These are phyloP conservation scores for Pachycephus smyrnensis DNA, from an alignment of 2,888 invertebrate species.

Conservation along the genomic window DNA sequence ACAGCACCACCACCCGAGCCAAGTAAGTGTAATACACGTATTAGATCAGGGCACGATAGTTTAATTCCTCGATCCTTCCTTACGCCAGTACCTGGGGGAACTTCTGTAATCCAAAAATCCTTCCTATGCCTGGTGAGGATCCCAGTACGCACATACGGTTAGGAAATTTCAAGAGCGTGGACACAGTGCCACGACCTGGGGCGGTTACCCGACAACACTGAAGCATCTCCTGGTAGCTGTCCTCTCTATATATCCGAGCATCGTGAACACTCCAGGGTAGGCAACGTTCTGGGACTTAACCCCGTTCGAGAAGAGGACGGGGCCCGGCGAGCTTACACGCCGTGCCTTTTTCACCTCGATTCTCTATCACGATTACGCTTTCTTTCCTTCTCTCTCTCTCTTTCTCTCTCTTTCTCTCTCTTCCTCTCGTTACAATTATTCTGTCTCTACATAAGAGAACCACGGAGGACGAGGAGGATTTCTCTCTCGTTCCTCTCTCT, in stretches of 20 bases:
- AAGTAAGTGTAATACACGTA: constrained; percentile 52
- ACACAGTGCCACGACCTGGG: background rate
- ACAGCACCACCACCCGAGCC: constrained; percentile 48
- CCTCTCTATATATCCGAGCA: background rate
- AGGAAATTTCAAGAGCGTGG: background rate
- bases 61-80: background rate
- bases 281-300: background rate
- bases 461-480: constrained; percentile 1
- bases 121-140: background rate
- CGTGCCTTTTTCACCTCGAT: background rate
- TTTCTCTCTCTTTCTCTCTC: constrained; percentile 7
- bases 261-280: background rate
- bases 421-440: background rate
- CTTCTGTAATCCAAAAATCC: background rate
- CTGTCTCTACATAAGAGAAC: background rate
- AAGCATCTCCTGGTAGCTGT: background rate
- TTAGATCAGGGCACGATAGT: background rate
- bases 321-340: background rate
- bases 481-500: constrained; percentile 29
- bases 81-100: background rate
- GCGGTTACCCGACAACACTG: background rate
- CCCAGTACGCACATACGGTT: background rate
- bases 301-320: background rate
- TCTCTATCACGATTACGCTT: background rate
- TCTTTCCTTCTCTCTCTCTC: constrained; percentile 7